Conservation (phyloP, 2,797 vertebrate species). For the Sebastes nivosus region DNA sequence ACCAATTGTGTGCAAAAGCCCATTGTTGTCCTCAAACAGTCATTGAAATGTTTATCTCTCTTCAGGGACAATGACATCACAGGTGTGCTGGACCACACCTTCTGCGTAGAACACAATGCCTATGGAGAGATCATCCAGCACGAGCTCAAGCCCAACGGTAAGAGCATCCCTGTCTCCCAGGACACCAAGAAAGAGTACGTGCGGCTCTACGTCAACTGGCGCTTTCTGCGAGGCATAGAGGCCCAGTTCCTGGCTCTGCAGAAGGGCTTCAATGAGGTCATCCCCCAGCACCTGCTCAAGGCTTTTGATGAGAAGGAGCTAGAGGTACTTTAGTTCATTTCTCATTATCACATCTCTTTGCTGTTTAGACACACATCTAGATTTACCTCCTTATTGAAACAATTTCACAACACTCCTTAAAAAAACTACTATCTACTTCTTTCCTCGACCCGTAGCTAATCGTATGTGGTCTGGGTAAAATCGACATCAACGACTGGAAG, state of each 20-base stretch:
- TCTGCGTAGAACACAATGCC: slow-evolving; percentile 97
- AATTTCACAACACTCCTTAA: neutral
- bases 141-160: slow-evolving; percentile 96
- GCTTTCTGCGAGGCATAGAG: slow-evolving; percentile 96
- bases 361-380: neutral
- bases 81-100: slow-evolving; percentile 97
- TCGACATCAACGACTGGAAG: slow-evolving; percentile 98
- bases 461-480: slow-evolving; percentile 96
- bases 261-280: slow-evolving; percentile 99
- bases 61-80: slow-evolving; percentile 93
- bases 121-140: slow-evolving; percentile 98
- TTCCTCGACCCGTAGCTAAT: slow-evolving; percentile 85
- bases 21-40: neutral
- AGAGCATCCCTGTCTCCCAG: slow-evolving; percentile 91
- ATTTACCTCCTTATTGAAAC: neutral
- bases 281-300: slow-evolving; percentile 97
- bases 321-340: slow-evolving; percentile 81
- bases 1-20: too few species aligned
- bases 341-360: neutral
- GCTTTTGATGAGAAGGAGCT: slow-evolving; percentile 98
- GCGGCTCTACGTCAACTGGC: slow-evolving; percentile 97
- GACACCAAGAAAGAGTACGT: slow-evolving; percentile 96
- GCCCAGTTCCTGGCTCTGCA: slow-evolving; percentile 98
- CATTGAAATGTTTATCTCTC: neutral
- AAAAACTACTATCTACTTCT: neutral